These are phyloP conservation scores for Chitala chitala DNA, from an alignment of 2,113 vertebrate genomes.

Conservation along the genomic window DNA sequence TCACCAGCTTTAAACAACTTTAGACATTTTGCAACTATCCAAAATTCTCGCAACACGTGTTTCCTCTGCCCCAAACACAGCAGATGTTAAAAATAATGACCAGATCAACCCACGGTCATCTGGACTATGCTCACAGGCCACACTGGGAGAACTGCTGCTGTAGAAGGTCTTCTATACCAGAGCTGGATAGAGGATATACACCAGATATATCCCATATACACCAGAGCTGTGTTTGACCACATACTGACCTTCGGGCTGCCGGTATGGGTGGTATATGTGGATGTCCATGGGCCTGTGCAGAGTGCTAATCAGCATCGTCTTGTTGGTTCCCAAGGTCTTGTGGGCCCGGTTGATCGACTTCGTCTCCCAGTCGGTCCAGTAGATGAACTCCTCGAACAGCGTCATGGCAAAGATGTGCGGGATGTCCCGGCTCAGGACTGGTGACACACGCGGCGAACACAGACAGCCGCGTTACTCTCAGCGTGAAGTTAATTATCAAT, in stretches of 20 bases:
- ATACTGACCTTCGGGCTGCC: conserved; percentile 74
- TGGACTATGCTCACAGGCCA: too few species aligned
- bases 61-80: too few species aligned
- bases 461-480: background rate
- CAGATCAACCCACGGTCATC: too few species aligned
- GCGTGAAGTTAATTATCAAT: background rate
- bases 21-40: too few species aligned
- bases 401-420: conserved; percentile 96
- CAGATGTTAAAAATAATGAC: too few species aligned
- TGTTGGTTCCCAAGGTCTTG: conserved; percentile 84
- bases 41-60: too few species aligned
- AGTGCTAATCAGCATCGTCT: conserved; percentile 84
- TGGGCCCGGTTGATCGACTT: conserved; percentile 96
- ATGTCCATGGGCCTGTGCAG: conserved; percentile 96
- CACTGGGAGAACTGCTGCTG: too few species aligned
- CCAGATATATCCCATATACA: too few species aligned
- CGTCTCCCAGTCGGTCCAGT: conserved; percentile 99
- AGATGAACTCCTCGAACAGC: conserved; percentile 92
- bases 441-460: background rate
- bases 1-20: too few species aligned
- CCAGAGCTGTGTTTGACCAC: too few species aligned
- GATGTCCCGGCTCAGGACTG: conserved; percentile 92
- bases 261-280: conserved; percentile 87
- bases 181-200: too few species aligned
- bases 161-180: too few species aligned